Percentiles rank a stretch among this genome's conserved stretches.
Conservation (phyloP, 2,888 invertebrate genomes). For the Orchesellides sinensis region DNA sequence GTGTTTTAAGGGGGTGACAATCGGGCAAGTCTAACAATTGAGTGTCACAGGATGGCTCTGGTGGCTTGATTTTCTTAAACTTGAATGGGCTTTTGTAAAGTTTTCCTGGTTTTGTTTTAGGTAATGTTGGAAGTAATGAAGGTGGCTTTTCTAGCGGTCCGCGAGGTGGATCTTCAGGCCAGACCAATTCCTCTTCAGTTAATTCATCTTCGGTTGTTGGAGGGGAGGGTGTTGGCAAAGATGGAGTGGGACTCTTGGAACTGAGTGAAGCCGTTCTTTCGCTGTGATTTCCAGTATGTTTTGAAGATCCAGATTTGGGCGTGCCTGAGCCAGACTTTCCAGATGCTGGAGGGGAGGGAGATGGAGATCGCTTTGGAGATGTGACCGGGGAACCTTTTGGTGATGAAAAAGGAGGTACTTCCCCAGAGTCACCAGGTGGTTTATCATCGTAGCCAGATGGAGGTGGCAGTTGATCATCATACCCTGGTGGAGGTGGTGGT, state of each 20-base stretch:
- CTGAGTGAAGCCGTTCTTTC: constrained; percentile 1
- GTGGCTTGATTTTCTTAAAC: constrained; percentile 23
- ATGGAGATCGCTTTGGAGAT: not conserved
- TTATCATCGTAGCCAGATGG: not conserved
- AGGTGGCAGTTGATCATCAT: not conserved
- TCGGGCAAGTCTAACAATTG: constrained; percentile 18
- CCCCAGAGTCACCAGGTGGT: not conserved
- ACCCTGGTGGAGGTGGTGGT: no score
- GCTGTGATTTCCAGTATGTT: no score
- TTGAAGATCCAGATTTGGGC: no score
- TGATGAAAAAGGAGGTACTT: not conserved
- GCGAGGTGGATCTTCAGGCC: constrained; percentile 18
- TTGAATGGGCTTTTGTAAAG: constrained; percentile 30
- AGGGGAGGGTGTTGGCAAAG: not conserved
- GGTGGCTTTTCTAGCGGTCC: constrained; percentile 36
- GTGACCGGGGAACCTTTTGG: constrained; percentile 4
- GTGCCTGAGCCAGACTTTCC: not conserved
- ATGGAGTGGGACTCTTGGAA: not conserved
- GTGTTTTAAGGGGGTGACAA: constrained; percentile 44
- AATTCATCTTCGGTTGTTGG: not conserved
- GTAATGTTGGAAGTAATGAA: not conserved
- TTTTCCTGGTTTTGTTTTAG: constrained; percentile 2
- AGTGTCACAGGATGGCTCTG: constrained; percentile 12
- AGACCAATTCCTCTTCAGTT: constrained; percentile 33
- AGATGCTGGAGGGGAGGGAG: not conserved